Base-by-base conservation (phyloP, 2,888 invertebrate genomes). In the Leptarthrus brevirostris region DNA sequence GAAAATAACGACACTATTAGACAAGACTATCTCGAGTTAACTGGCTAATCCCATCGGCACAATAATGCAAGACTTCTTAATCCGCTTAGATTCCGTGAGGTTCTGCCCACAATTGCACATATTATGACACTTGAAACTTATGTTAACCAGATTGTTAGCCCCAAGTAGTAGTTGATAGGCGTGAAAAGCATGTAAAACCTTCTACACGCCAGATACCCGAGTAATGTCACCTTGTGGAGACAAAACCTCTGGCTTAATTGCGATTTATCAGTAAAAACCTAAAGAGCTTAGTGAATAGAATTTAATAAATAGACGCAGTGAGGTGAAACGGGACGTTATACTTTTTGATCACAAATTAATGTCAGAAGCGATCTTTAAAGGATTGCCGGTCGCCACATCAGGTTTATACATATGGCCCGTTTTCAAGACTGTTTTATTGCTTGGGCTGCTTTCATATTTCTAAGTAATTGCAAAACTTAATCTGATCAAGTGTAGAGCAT, bases 1-100 rank as follows among this genome's bases (percentile, higher is more conserved):
- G 61, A 40, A 61, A 61, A 30, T 61, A 61, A 61, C 61, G 61
- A 61, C 61, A 61, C 61, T 36, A 61, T 61, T 61, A 61, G 61
- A 61, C 34, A 36, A 22, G 40, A 61, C 40, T n/a, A 20, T 24
- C n/a, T 34, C 12, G 22, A 36, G 36, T 18, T 12, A 1, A 30
- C 36, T 18, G 36, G 16, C 34, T 36, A 40, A 61, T 18, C 2
- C 10, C 61, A 61, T 30, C 30, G 61, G 36, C 36, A 20, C 18
- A 4, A 6, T 3, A 34, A 61, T 36, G 26, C 24, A 56, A 56
- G 26, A 8, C 24, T 30, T 30, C 56, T 30, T 26, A 30, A 30
- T 56, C 56, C 18, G 16, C 34, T 18, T 18, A 8, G 16, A 16
- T 18, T 16, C 49, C 49, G 1, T 16, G 49, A 49, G 26, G 56